Evolutionary conservation across 1,140 invertebrate genomes (phyloP).

Genomic region (Chymomyza costata): DNA sequence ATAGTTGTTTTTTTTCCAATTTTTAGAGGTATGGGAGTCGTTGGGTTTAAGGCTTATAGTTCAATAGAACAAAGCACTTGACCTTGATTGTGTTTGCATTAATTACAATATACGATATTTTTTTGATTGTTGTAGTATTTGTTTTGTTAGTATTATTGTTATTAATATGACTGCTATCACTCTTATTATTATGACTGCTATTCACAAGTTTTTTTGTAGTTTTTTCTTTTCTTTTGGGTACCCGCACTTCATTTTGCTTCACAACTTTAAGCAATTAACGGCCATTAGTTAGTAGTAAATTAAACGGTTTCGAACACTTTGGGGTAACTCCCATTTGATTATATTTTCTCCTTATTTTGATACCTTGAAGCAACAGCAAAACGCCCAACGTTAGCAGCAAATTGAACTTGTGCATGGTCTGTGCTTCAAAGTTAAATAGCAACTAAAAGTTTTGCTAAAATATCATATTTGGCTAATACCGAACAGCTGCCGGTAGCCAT

Average conservation of each 20-base stretch:
- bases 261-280: conserved; percentile 61
- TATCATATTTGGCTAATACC: conserved; percentile 13
- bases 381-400: conserved; percentile 29
- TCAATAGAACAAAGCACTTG: conserved; percentile 69
- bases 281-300: conserved; percentile 42
- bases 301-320: conserved; percentile 6
- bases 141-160: too few species aligned
- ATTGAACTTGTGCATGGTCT: conserved; percentile 42
- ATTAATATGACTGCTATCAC: conserved; percentile 53
- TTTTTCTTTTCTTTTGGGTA: conserved; percentile 25
- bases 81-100: conserved; percentile 70
- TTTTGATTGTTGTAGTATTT: conserved; percentile 15
- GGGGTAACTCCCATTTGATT: conserved; percentile 4
- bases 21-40: neutral
- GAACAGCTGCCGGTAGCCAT: conserved; percentile 11
- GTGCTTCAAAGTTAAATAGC: conserved; percentile 14
- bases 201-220: conserved; percentile 1
- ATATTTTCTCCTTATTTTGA: conserved; percentile 2
- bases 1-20: too few species aligned
- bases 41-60: conserved; percentile 15
- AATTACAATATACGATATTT: conserved; percentile 41
- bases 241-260: conserved; percentile 1
- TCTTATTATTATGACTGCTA: conserved; percentile 27
- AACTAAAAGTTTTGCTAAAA: conserved; percentile 25
- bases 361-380: conserved; percentile 47